Base-by-base conservation (phyloP, 2,888 invertebrate species). In the Agriotes lineatus region DNA sequence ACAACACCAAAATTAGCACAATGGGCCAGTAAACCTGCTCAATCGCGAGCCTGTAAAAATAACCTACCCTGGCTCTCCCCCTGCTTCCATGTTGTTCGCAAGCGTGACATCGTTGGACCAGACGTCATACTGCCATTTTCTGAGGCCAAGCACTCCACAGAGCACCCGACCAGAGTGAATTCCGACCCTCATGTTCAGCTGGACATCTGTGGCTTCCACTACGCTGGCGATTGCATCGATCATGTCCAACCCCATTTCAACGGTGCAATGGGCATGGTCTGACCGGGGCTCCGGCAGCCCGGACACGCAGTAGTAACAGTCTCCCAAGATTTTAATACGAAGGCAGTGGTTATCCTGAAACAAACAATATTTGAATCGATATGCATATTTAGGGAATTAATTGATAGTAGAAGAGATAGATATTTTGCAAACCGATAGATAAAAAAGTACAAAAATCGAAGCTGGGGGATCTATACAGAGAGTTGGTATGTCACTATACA, bases 61-160 rank as follows among this genome's bases (percentile, higher is more conserved):
- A 25, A 50, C 89, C 82, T 86, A 94, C 89, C 96, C 96, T 2
- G 96, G 93, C 81, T 95, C 93, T 0, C 96, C 96, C 0, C 95
- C 94, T 16, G 94, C 93, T 84, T 95, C 95, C 94, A 95, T 94
- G 79, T 93, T 92, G 83, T 95, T 95, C 25, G 95, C 95, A 64
- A 95, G 86, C 0, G 94, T 95, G 75, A 96, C 96, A 84, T 96
- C 96, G 83, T 96, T 95, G 71, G 95, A 94, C 95, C 96, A 96
- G 6, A 96, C 96, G 82, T 96, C 96, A 84, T 95, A 93, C 84
- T 96, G 96, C 96, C 96, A 96, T 85, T 96, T 96, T 72, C 94
- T 88, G 58, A 96, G 87, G 0, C 96, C 96, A 67, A 96, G 86
- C 42, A 96, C 96, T 10, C 96, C 96, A 82, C 96, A 96, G 52